A percentile compares a stretch with the other conserved stretches of the same genome.
phyloP scores from a whole-genome alignment of 2,113 vertebrate species.

The Connochaetes taurinus region DNA sequence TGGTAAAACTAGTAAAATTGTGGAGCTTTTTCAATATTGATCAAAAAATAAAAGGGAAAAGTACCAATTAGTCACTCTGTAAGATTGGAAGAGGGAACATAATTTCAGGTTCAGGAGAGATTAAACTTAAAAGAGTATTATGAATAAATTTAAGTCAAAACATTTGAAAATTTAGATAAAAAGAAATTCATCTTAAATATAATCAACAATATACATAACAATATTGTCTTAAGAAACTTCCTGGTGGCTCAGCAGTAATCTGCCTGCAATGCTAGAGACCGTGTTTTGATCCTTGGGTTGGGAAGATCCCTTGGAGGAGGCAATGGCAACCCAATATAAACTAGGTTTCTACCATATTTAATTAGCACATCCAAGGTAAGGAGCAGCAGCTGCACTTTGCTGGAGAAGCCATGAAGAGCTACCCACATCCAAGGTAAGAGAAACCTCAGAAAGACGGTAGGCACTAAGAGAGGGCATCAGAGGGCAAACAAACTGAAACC shows the following conservation, averaged over 20 bases:
- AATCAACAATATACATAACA: not conserved
- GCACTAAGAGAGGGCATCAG: not conserved
- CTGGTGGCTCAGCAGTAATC: not conserved
- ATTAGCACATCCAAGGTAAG: not conserved
- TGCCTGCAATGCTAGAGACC: not conserved
- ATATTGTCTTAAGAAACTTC: not conserved
- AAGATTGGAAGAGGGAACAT: not conserved
- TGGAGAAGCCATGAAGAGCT: not conserved
- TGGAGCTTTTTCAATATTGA: not conserved
- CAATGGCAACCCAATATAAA: not conserved
- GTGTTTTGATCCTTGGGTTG: not conserved
- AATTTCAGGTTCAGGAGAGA: not conserved
- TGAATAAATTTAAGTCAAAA: not conserved
- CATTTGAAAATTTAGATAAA: not conserved
- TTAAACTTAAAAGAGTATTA: not conserved
- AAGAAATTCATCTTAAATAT: not conserved
- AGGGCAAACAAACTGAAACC: not conserved
- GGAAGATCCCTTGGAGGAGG: not conserved
- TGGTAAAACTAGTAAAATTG: not conserved
- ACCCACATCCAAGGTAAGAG: not conserved
- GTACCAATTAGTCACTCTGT: not conserved
- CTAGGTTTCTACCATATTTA: not conserved
- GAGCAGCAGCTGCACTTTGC: not conserved
- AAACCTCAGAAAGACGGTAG: not conserved
- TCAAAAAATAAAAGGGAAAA: not conserved